Conservation (phyloP, 2,888 invertebrate species). For the Campaea margaritaria region DNA sequence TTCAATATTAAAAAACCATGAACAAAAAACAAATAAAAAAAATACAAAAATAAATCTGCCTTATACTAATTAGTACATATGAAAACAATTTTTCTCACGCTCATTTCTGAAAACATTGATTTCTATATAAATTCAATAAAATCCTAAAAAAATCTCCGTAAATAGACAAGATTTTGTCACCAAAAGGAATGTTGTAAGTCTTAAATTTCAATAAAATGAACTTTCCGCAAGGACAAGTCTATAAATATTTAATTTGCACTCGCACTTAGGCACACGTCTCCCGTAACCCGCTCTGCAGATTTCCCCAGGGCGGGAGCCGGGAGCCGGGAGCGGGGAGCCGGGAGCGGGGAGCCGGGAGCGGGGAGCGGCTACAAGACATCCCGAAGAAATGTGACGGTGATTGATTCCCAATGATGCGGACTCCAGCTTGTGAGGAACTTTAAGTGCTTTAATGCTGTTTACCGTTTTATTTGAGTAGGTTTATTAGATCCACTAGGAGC, state of each 20-base stretch:
- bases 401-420: constrained; percentile 38
- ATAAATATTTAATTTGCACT: constrained; percentile 45
- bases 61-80: too few species aligned
- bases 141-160: not conserved
- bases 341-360: constrained; percentile 20
- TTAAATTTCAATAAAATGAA: constrained; percentile 35
- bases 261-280: constrained; percentile 44
- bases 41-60: too few species aligned
- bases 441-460: constrained; percentile 9
- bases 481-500: too few species aligned
- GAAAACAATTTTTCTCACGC: not conserved
- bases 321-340: constrained; percentile 16
- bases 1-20: too few species aligned
- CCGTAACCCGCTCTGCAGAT: constrained; percentile 36
- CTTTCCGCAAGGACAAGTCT: constrained; percentile 36
- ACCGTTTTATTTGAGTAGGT: not conserved
- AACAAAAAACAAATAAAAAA: too few species aligned
- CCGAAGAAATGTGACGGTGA: constrained; percentile 42
- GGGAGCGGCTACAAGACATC: constrained; percentile 29
- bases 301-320: constrained; percentile 34
- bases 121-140: not conserved
- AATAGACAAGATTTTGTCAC: not conserved
- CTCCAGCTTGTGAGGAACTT: constrained; percentile 11
- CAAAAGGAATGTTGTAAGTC: constrained; percentile 12
- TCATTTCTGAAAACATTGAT: too few species aligned